Evolutionary conservation across 2,113 vertebrate genomes (phyloP).

Genomic region (Lagopus leucura): DNA sequence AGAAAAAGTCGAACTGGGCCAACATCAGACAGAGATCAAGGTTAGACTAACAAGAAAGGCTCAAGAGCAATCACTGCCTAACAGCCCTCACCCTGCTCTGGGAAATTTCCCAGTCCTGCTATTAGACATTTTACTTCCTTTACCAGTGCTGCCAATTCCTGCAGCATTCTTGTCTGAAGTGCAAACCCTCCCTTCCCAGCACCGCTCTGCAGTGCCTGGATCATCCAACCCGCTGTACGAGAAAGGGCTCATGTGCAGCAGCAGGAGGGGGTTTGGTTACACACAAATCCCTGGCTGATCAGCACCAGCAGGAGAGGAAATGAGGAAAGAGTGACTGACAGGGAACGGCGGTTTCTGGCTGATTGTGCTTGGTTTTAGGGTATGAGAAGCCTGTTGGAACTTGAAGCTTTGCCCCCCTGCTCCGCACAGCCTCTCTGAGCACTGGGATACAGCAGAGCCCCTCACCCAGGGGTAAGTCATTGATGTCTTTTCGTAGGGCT

Average conservation of each 20-base stretch:
- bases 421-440: slow-evolving; percentile 5
- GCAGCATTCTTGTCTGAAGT: not conserved
- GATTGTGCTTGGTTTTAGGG: slow-evolving; percentile 42
- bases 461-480: not conserved
- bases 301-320: slow-evolving; percentile 71
- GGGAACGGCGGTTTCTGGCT: slow-evolving; percentile 56
- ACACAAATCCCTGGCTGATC: slow-evolving; percentile 72
- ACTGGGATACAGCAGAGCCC: not conserved
- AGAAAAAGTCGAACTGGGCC: slow-evolving; percentile 14
- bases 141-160: not conserved
- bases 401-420: not conserved
- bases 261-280: slow-evolving; percentile 60
- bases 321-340: slow-evolving; percentile 61
- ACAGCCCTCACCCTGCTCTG: slow-evolving; percentile 17
- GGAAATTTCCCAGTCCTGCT: slow-evolving; percentile 42
- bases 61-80: slow-evolving; percentile 14
- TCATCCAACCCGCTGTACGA: not conserved
- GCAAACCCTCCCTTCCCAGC: slow-evolving; percentile 1
- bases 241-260: slow-evolving; percentile 36
- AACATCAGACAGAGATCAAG: slow-evolving; percentile 50
- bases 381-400: slow-evolving; percentile 38
- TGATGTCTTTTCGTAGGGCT: not conserved
- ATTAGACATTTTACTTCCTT: slow-evolving; percentile 30
- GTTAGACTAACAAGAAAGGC: slow-evolving; percentile 14
- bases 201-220: not conserved